These are phyloP conservation scores for Catharus ustulatus DNA, from an alignment of 2,797 vertebrate species.

Conservation along the genomic window DNA sequence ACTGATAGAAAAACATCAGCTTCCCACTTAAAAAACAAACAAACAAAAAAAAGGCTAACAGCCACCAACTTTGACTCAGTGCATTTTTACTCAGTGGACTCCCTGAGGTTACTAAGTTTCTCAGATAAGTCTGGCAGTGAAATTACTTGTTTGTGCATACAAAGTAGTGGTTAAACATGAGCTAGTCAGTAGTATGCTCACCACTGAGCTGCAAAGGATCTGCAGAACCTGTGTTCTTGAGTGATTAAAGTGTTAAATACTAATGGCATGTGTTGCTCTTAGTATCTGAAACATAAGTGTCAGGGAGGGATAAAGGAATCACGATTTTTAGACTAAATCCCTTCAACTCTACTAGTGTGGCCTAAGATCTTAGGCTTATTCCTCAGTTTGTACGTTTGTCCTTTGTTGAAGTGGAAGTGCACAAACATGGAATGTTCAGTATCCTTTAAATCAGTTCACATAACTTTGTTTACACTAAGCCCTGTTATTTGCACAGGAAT, in stretches of 20 bases:
- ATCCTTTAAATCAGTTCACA: background rate
- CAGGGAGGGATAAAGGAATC: background rate
- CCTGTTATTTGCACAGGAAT: background rate
- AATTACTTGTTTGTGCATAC: background rate
- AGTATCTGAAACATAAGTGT: background rate
- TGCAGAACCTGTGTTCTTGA: background rate
- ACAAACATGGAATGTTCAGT: background rate
- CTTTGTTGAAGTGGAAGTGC: background rate
- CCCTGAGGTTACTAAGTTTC: background rate
- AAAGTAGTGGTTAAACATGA: background rate
- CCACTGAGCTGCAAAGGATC: background rate
- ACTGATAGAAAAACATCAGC: background rate
- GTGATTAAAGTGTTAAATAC: background rate
- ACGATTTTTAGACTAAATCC: background rate
- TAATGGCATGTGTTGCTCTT: background rate
- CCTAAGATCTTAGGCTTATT: background rate
- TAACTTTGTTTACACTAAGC: background rate
- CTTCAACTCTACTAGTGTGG: background rate
- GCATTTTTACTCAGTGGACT: background rate
- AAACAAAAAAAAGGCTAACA: background rate
- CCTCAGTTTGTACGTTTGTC: background rate
- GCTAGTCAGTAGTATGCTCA: accelerated
- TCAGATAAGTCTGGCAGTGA: background rate
- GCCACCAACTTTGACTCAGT: background rate
- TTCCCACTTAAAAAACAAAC: background rate